A percentile compares a stretch with the other conserved stretches of the same genome.
Evolutionary conservation across 2,888 invertebrate species (phyloP).

Genomic region (Apamea anceps): DNA sequence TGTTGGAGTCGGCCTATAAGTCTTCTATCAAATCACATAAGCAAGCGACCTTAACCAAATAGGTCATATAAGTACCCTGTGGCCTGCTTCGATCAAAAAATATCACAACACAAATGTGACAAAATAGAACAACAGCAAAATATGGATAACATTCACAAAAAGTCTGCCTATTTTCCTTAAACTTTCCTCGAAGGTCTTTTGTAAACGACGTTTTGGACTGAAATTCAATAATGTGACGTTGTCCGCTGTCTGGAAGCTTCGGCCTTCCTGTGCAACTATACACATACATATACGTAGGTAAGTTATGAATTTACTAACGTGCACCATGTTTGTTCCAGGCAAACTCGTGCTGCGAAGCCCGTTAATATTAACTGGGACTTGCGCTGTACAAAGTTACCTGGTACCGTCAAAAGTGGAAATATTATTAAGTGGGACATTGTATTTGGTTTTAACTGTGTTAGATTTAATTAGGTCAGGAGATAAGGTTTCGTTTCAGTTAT

Average conservation of each 20-base stretch:
- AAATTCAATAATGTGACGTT: conserved; percentile 74
- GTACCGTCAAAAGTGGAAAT: conserved; percentile 42
- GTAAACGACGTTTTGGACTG: conserved; percentile 69
- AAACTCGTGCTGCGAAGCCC: conserved; percentile 69
- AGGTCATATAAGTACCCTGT: not conserved
- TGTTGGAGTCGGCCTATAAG: too few relatives aligned
- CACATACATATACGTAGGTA: conserved; percentile 25
- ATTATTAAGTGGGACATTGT: conserved; percentile 25
- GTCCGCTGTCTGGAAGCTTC: conserved; percentile 57
- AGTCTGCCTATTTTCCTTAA: conserved; percentile 27
- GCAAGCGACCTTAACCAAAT: not conserved
- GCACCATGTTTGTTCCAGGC: conserved; percentile 70
- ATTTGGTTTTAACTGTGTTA: conserved; percentile 7
- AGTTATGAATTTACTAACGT: conserved; percentile 66
- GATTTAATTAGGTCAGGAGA: conserved; percentile 25
- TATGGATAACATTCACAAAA: conserved; percentile 19
- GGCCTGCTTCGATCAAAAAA: not conserved
- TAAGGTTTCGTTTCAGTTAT: conserved; percentile 6
- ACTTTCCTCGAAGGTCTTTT: conserved; percentile 51
- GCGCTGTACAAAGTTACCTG: conserved; percentile 41
- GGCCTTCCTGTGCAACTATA: conserved; percentile 36
- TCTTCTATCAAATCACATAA: not conserved
- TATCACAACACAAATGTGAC: conserved; percentile 9
- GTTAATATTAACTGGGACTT: conserved; percentile 72
- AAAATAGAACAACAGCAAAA: conserved; percentile 26